Evolutionary conservation across 2,888 invertebrate species (phyloP).

Genomic region (Cheilosia variabilis): DNA sequence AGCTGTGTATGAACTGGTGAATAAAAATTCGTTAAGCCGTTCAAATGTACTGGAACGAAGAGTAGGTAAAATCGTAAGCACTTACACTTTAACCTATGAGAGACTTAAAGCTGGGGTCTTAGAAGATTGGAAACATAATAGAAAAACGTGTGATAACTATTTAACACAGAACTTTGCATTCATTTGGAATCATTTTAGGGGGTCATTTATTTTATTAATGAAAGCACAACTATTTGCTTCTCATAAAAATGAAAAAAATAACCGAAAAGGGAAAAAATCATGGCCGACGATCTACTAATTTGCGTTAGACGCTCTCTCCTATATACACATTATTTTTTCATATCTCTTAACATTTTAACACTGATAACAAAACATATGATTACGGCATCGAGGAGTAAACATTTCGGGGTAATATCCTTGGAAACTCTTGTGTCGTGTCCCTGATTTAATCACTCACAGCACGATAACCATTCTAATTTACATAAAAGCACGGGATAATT

Average conservation of each 20-base stretch:
- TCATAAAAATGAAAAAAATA: neutral
- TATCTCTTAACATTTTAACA: conserved; percentile 45
- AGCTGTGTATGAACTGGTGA: conserved; percentile 49
- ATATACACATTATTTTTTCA: conserved; percentile 53
- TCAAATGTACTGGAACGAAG: conserved; percentile 27
- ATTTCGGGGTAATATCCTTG: conserved; percentile 34
- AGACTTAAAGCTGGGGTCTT: conserved; percentile 52
- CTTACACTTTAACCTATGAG: conserved; percentile 66
- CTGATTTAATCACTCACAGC: conserved; percentile 18
- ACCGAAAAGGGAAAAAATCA: conserved; percentile 54
- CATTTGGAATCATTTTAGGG: conserved; percentile 60
- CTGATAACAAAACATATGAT: conserved; percentile 60
- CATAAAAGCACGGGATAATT: neutral
- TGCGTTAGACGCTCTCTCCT: conserved; percentile 39
- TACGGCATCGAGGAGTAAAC: conserved; percentile 36
- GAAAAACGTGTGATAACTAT: conserved; percentile 38
- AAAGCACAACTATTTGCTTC: conserved; percentile 40
- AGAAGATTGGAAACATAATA: conserved; percentile 58
- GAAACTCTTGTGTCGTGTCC: neutral
- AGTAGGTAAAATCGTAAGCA: conserved; percentile 23
- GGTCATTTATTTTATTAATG: conserved; percentile 16
- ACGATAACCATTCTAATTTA: neutral
- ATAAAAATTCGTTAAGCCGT: conserved; percentile 33
- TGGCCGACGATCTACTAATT: conserved; percentile 63
- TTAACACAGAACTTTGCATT: conserved; percentile 40